Conservation (phyloP, 2,888 invertebrate species). For the Amiota mariae region DNA sequence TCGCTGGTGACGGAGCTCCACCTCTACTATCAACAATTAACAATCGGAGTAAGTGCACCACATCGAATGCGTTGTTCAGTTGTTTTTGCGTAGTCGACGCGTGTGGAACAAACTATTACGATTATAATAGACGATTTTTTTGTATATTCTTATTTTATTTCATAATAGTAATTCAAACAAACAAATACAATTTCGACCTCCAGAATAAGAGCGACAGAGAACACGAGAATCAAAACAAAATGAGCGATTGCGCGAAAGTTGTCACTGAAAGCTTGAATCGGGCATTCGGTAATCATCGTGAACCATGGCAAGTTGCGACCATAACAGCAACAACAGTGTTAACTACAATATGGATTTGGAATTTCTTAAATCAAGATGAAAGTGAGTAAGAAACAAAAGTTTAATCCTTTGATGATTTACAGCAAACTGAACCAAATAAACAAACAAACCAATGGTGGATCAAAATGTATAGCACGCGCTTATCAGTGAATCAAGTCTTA, state of each 20-base stretch:
- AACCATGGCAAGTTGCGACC: constrained; percentile 88
- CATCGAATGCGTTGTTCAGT: constrained; percentile 44
- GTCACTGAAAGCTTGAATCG: constrained; percentile 76
- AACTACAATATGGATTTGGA: constrained; percentile 82
- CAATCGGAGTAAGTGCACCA: not conserved
- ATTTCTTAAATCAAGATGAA: constrained; percentile 81
- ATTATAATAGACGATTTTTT: not conserved
- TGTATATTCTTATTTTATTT: not conserved
- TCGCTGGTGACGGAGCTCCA: not conserved
- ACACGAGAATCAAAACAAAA: constrained; percentile 42
- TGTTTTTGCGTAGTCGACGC: constrained; percentile 42
- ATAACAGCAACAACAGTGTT: constrained; percentile 84
- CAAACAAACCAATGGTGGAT: too few species aligned
- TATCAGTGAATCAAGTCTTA: too few species aligned
- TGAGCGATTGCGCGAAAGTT: constrained; percentile 65
- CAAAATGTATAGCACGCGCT: too few species aligned
- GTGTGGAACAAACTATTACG: constrained; percentile 37
- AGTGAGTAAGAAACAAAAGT: constrained; percentile 75
- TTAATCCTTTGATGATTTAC: not conserved
- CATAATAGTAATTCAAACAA: not conserved
- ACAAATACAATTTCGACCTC: not conserved
- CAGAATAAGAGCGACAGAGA: not conserved
- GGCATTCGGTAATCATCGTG: constrained; percentile 78
- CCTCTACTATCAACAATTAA: not conserved
- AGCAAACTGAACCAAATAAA: too few species aligned